These are phyloP conservation scores for Tineola bisselliella DNA, from an alignment of 2,888 invertebrate genomes.

Conservation along the genomic window DNA sequence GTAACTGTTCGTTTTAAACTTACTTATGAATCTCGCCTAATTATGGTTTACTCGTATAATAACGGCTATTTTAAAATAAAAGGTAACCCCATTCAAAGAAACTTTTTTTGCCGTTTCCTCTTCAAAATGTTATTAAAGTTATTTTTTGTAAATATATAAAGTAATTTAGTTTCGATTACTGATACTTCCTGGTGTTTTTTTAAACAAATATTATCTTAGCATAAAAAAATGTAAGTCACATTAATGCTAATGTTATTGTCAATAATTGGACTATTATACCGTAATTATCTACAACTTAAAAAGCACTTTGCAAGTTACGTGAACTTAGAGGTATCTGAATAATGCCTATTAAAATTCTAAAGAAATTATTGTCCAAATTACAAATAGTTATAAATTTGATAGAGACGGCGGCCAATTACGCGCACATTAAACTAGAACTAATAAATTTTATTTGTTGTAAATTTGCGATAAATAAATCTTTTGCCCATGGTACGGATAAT, in stretches of 20 bases:
- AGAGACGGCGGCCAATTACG: no score
- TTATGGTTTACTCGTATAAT: conserved; percentile 28
- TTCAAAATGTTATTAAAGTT: conserved; percentile 26
- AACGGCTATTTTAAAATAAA: conserved; percentile 44
- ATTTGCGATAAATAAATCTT: no score
- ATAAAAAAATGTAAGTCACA: not conserved
- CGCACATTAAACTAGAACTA: no score
- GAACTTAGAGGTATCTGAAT: no score
- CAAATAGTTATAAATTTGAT: no score
- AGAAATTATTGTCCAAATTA: no score
- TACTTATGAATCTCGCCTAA: conserved; percentile 5
- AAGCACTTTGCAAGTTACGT: not conserved
- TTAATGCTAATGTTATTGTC: not conserved
- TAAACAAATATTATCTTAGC: not conserved
- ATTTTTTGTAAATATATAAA: conserved; percentile 17
- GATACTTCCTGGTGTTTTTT: conserved; percentile 6
- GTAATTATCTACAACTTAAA: not conserved
- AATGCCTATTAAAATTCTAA: no score
- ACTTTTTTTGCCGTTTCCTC: conserved; percentile 34
- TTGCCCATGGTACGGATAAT: no score
- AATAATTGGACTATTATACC: not conserved
- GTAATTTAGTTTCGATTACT: conserved; percentile 12
- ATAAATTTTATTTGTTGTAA: no score
- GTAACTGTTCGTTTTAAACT: conserved; percentile 3
- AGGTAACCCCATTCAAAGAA: conserved; percentile 36